Base-by-base conservation (phyloP, 2,113 vertebrate species). In the Mobula birostris region DNA sequence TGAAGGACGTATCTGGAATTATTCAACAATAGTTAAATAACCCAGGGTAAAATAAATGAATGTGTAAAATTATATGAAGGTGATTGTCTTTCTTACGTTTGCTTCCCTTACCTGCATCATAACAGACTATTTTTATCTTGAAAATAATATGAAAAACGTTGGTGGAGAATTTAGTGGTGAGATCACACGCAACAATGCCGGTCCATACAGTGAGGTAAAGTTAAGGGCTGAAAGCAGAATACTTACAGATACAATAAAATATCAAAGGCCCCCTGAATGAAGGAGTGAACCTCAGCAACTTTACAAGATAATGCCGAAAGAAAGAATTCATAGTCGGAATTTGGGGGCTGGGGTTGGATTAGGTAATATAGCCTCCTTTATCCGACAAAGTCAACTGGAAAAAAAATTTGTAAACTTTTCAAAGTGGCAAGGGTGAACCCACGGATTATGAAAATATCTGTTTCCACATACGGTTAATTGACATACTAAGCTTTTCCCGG, bases 11-110 rank as follows among this genome's bases (percentile, higher is more conserved):
- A 11, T 58, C 58, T 27, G 56, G 56, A 85, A 58, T 56, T 58
- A 4, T 56, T 56, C 9, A 56, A 12, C 12, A 32, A 12, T 68
- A 32, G n/a, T 63, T 63, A 88, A 29, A 63, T 32, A 66, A 88
- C 48, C 56, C 56, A 87, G 58, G 58, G 61, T 24, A 27, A 66
- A 82, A 12, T 83, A 15, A 94, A 95, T 82, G 94, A 66, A 88
- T 0, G 14, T 19, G 29, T 93, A 56, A 74, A 76, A 56, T 76
- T 40, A 93, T 48, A 76, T 36, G 15, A 72, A 72, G 2, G 11
- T 92, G 5, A 24, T 70, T 70, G 7, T 66, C 29, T 15, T n/a
- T 3, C n/a, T 32, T 36, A 24, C 12, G 29, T 32, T 48, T 48
- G 48, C 48, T 61, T 61, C 83, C 27, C 24, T 77, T 21, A 24